A percentile compares a stretch with the other conserved stretches of the same genome.
Evolutionary conservation across 2,888 invertebrate species (phyloP).

Genomic region (Phorcus lineatus): DNA sequence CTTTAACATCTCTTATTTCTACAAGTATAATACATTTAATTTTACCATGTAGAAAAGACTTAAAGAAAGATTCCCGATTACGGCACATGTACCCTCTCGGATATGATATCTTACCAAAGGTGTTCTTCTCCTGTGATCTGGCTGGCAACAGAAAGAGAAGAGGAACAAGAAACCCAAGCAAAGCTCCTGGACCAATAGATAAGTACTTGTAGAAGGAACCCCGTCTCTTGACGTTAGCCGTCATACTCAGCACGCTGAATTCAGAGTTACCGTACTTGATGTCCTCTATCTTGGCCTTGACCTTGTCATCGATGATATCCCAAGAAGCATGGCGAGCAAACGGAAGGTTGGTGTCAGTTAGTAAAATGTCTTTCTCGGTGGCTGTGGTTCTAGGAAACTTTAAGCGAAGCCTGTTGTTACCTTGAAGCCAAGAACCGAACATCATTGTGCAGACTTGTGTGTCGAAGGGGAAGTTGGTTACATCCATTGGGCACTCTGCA

Average conservation of each 20-base stretch:
- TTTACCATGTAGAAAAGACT: no score
- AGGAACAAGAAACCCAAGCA: constrained; percentile 94
- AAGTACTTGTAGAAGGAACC: constrained; percentile 89
- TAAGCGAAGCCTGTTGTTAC: not conserved
- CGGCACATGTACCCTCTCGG: no score
- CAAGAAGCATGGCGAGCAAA: constrained; percentile 40
- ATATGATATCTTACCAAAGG: constrained; percentile 85
- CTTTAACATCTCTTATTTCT: no score
- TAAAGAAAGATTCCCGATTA: no score
- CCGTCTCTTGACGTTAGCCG: constrained; percentile 92
- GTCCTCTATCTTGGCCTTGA: not conserved
- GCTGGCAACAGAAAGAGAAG: constrained; percentile 95
- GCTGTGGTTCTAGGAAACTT: not conserved
- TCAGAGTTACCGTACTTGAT: constrained; percentile 34
- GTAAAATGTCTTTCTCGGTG: constrained; percentile 34
- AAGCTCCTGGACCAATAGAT: constrained; percentile 81
- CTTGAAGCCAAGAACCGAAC: not conserved
- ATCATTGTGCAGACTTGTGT: constrained; percentile 94
- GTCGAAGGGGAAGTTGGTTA: constrained; percentile 95
- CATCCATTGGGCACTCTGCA: constrained; percentile 83
- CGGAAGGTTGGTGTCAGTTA: constrained; percentile 31
- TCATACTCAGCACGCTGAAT: constrained; percentile 72
- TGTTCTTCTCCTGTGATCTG: constrained; percentile 97
- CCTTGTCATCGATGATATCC: constrained; percentile 18
- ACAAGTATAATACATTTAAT: no score